Evolutionary conservation across 2,888 invertebrate species (phyloP).

Genomic region (Noctua pronuba): DNA sequence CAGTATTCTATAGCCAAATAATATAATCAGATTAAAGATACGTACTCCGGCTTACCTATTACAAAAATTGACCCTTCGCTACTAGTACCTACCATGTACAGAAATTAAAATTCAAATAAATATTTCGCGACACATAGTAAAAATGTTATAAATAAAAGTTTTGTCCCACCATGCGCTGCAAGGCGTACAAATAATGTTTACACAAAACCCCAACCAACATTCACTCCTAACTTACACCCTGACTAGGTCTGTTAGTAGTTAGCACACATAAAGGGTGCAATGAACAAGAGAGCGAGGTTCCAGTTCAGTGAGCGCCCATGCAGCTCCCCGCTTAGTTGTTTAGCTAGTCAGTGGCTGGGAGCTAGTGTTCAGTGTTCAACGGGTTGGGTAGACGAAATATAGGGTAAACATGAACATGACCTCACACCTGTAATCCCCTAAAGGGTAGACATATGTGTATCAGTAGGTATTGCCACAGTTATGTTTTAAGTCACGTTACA

Average conservation of each 20-base stretch:
- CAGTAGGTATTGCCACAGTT: not conserved
- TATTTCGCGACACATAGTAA: too few species aligned
- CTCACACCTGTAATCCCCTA: not conserved
- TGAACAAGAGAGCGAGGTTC: conserved; percentile 45
- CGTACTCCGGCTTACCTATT: too few species aligned
- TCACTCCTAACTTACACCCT: not conserved
- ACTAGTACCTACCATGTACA: too few species aligned
- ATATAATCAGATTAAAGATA: too few species aligned
- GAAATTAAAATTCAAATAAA: too few species aligned
- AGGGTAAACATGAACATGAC: not conserved
- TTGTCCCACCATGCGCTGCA: too few species aligned
- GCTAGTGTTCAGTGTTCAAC: conserved; percentile 19
- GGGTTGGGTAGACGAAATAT: conserved; percentile 20
- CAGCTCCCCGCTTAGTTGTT: conserved; percentile 20
- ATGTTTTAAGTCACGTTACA: not conserved
- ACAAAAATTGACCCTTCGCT: too few species aligned
- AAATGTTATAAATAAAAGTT: too few species aligned
- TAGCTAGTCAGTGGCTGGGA: conserved; percentile 28
- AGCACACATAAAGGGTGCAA: conserved; percentile 49
- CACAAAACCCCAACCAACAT: not conserved
- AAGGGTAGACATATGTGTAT: not conserved
- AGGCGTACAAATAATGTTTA: too few species aligned
- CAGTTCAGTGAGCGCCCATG: conserved; percentile 51
- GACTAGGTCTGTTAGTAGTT: conserved; percentile 20
- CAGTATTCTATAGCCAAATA: too few species aligned